Base-by-base conservation (phyloP, 2,797 vertebrate species). In the Sphenopsis melanotis region DNA sequence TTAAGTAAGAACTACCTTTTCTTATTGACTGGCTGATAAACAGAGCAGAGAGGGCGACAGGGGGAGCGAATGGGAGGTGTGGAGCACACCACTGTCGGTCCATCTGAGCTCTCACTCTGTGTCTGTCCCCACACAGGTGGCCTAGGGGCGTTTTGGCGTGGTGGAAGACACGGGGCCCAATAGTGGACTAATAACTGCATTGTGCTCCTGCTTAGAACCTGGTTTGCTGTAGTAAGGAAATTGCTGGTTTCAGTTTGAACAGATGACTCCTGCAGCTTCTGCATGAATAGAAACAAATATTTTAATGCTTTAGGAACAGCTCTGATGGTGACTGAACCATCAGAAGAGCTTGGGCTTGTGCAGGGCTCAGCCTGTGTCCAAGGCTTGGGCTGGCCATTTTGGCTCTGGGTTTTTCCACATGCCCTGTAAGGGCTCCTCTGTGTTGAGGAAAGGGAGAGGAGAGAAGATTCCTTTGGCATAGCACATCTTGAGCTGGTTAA, bases 1-100 rank as follows among this genome's bases (percentile, higher is more conserved):
- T 99, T 99, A 98, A 99, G 98, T 98, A 98, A 98, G 98, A 98
- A 98, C 98, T 98, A 98, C 97, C 97, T 98, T 98, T 98, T 96
- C 97, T 98, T 98, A 98, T 99, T 98, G 99, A 98, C 98, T 98
- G 97, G 93, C 96, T 97, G 97, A 97, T 98, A 96, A 98, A 98
- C 98, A 97, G 97, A 97, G 96, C 55, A 72, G 96, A 87, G 95
- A 84, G 96, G 94, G 93, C 11, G 11, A 68, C 77, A 14, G 65
- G 68, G 94, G 92, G 93, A 74, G 80, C 3, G 23, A 37, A n/a
- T 2, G 9, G 64, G 84, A 96, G 78, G 87, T 74, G 74, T 91
- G 89, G 83, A 92, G 75, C 7, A 12, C 21, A 6, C 32, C 1
- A n/a, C 21, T 9, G 57, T 60, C 9, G 23, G 47, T 77, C 86